These are phyloP conservation scores for Apantesis nais DNA, from an alignment of 2,888 invertebrate genomes.

Conservation along the genomic window DNA sequence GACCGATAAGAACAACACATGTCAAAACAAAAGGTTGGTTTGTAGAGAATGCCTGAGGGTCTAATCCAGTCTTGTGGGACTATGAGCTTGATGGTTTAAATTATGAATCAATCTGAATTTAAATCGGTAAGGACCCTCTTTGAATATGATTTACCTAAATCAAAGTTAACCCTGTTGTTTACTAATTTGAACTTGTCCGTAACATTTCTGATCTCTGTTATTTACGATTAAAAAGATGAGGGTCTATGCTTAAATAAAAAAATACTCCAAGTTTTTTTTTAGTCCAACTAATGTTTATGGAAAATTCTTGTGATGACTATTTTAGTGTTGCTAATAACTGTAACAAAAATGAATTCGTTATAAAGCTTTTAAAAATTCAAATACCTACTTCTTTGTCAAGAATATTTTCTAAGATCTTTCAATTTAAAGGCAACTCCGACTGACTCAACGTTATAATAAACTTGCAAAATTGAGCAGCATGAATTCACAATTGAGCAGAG, in stretches of 20 bases:
- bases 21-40: background rate
- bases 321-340: conserved; percentile 19
- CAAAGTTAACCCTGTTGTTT: background rate
- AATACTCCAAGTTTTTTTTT: too few relatives aligned
- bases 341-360: conserved; percentile 36
- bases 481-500: conserved; percentile 48
- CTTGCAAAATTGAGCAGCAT: conserved; percentile 43
- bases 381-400: background rate
- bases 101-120: background rate
- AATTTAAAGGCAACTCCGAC: conserved; percentile 34
- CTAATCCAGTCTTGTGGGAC: background rate
- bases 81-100: background rate
- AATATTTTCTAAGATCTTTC: conserved; percentile 30
- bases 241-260: background rate
- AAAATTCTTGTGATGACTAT: background rate
- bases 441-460: conserved; percentile 36
- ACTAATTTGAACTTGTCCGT: background rate
- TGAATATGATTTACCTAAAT: background rate
- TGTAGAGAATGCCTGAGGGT: background rate
- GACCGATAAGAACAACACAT: background rate
- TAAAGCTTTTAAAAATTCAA: conserved; percentile 40
- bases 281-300: background rate
- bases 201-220: background rate
- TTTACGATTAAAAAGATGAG: background rate
- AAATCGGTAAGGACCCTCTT: background rate